These are phyloP conservation scores for Triplophysa tibetana DNA, from an alignment of 2,113 vertebrate species.

Conservation along the genomic window DNA sequence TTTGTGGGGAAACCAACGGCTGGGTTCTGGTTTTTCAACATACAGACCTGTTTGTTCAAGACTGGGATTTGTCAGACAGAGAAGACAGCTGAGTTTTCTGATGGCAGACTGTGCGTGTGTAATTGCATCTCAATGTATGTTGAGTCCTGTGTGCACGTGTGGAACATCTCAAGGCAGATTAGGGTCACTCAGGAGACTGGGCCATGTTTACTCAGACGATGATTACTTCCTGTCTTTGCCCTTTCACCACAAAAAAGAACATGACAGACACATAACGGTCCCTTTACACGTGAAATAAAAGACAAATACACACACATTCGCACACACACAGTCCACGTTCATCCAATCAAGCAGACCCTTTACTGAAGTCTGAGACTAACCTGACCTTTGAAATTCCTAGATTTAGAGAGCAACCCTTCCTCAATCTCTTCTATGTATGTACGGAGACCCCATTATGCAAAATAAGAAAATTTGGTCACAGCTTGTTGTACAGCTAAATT, in stretches of 20 bases:
- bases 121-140: slow-evolving; percentile 66
- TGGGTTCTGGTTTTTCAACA: slow-evolving; percentile 44
- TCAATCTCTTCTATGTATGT: background rate
- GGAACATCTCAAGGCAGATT: slow-evolving; percentile 78
- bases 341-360: slow-evolving; percentile 4
- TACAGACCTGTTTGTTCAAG: slow-evolving; percentile 53
- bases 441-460: slow-evolving; percentile 51
- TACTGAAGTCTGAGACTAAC: slow-evolving; percentile 15
- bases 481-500: slow-evolving; percentile 52
- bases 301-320: slow-evolving; percentile 47
- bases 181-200: slow-evolving; percentile 69
- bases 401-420: slow-evolving; percentile 12
- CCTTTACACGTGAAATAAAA: slow-evolving; percentile 34
- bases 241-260: slow-evolving; percentile 46
- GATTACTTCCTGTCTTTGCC: slow-evolving; percentile 79
- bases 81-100: slow-evolving; percentile 6
- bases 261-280: slow-evolving; percentile 29
- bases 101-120: slow-evolving; percentile 52
- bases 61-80: slow-evolving; percentile 27
- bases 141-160: slow-evolving; percentile 63
- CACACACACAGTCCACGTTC: slow-evolving; percentile 33
- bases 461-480: slow-evolving; percentile 46
- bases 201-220: slow-evolving; percentile 75
- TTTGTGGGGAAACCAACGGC: background rate
- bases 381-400: slow-evolving; percentile 21